A percentile compares a stretch with the other conserved stretches of the same genome.
These are phyloP conservation scores for Brienomyrus longianalis DNA, from an alignment of 2,113 vertebrate genomes.

Conservation along the genomic window DNA sequence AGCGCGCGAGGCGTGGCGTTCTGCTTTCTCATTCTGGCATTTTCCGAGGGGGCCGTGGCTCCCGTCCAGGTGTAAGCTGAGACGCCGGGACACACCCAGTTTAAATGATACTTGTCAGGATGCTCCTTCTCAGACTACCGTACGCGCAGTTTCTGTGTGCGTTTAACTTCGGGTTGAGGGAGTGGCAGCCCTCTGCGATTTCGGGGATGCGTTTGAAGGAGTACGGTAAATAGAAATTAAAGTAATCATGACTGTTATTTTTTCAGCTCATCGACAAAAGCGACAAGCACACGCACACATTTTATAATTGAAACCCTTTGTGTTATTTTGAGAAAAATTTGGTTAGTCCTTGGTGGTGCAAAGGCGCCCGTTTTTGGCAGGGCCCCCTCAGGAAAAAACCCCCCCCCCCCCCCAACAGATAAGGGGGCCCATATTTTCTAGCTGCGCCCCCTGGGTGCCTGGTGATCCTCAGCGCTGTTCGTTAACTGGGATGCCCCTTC, in stretches of 20 bases:
- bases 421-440: neutral
- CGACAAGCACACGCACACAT: neutral
- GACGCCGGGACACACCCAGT: constrained; percentile 21
- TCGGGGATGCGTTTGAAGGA: neutral
- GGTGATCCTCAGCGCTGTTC: neutral
- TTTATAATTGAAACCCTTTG: neutral
- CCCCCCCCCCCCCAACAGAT: neutral
- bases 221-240: constrained; percentile 5
- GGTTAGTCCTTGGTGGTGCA: neutral
- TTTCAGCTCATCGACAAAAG: neutral
- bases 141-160: neutral
- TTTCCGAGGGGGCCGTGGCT: constrained; percentile 14
- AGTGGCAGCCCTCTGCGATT: neutral
- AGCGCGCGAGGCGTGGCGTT: constrained; percentile 7
- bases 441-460: neutral
- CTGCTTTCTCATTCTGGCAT: neutral
- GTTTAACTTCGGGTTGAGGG: neutral
- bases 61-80: constrained; percentile 19
- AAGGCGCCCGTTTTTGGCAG: neutral
- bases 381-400: neutral
- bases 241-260: constrained; percentile 1
- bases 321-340: neutral
- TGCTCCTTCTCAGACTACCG: constrained; percentile 2
- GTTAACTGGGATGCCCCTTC: neutral
- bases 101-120: constrained; percentile 26